Base-by-base conservation (phyloP, 2,797 vertebrate species). In the Argya squamiceps region DNA sequence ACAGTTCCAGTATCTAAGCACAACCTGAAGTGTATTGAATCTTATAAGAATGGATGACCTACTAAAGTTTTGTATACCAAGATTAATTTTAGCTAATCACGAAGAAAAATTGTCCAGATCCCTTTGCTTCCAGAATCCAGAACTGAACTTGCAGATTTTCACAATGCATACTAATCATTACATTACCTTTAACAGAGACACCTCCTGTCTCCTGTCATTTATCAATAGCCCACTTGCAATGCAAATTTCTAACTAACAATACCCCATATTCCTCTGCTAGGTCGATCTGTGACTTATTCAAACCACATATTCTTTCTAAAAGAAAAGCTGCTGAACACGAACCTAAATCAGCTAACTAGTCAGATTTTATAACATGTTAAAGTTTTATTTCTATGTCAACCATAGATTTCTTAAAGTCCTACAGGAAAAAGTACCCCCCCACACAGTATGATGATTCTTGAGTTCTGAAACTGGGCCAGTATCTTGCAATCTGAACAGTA, bases 161-260 rank as follows among this genome's bases (percentile, higher is more conserved):
- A 89, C 1, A 1, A 71, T 56, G 60, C 60, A 53, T 89, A 56
- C 32, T 92, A 91, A 88, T 91, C 32, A 73, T 88, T 86, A 49
- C 27, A 76, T 84, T 82, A 82, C 19, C 52, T 91, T 89, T 96
- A 63, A 84, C 15, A 92, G 80, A 93, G 37, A 70, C 37, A 70
- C 21, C 46, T 95, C 44, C 17, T 81, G 53, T 65, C 79, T 94
- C 55, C 26, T 84, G 84, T 87, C 77, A 93, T 82, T 91, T 77
- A 79, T 87, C 59, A 87, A 43, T 82, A 64, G 34, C 71, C 44
- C 67, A 84, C 63, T 94, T 96, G 56, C 70, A 82, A 95, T 82
- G 74, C 77, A 92, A 95, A 92, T 92, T 86, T 36, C 77, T 87
- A 56, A 74, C 46, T 82, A 82, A 87, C 9, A 88, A 82, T 95